These are phyloP conservation scores for Euborellia annulipes DNA, from an alignment of 1,140 invertebrate species.

Conservation along the genomic window DNA sequence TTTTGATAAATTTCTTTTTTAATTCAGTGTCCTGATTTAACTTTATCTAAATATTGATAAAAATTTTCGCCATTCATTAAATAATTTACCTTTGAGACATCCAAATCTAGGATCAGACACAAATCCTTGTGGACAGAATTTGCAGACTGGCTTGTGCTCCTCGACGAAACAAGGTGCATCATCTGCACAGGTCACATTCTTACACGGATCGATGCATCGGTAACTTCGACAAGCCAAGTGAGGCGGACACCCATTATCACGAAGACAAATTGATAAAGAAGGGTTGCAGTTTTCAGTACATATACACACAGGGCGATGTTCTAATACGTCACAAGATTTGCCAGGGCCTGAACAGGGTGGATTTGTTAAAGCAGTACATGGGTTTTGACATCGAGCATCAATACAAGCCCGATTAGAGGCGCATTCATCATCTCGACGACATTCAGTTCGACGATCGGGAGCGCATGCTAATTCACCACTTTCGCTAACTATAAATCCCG, in stretches of 20 bases:
- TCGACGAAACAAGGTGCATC: conserved; percentile 77
- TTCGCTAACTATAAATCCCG: conserved; percentile 72
- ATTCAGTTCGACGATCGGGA: conserved; percentile 51
- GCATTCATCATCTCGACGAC: conserved; percentile 66
- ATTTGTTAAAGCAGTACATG: conserved; percentile 43
- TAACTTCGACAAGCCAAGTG: conserved; percentile 72
- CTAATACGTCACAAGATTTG: conserved; percentile 69
- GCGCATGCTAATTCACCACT: conserved; percentile 67
- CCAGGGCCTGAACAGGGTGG: conserved; percentile 48
- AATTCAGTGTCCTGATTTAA: neutral
- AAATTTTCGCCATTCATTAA: conserved; percentile 2
- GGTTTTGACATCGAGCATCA: conserved; percentile 65
- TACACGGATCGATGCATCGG: conserved; percentile 80
- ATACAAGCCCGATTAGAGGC: conserved; percentile 69
- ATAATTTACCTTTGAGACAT: conserved; percentile 82
- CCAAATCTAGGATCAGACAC: conserved; percentile 74
- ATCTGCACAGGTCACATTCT: conserved; percentile 55
- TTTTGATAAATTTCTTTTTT: conserved; percentile 6
- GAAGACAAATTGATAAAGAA: conserved; percentile 69
- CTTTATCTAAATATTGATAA: neutral
- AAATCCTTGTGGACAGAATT: conserved; percentile 84
- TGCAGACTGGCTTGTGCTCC: conserved; percentile 83
- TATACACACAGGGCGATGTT: conserved; percentile 69
- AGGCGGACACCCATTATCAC: conserved; percentile 70
- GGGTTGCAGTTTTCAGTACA: conserved; percentile 75